phyloP scores from a whole-genome alignment of 2,113 vertebrate species.

The Numida meleagris region DNA sequence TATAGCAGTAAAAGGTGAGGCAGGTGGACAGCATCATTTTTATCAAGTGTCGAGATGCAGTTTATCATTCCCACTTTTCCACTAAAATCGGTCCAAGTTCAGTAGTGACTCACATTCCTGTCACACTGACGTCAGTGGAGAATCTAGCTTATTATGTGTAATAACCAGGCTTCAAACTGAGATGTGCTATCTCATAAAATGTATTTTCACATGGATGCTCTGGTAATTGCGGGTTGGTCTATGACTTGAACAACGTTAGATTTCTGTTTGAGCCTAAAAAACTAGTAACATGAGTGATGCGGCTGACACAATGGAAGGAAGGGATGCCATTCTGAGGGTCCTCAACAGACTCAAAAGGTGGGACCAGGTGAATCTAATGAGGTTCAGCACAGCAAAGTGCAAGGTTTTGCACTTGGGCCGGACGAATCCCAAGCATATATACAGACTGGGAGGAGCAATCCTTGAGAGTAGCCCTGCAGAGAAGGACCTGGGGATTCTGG shows the following conservation, averaged over 20 bases:
- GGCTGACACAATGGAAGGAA: no score
- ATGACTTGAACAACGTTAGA: not conserved
- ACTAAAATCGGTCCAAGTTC: constrained; percentile 2
- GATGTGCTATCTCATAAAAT: constrained; percentile 1
- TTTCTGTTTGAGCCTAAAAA: not conserved
- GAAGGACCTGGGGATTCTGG: no score
- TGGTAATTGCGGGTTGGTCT: not conserved
- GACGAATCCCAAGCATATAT: no score
- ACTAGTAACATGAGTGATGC: not conserved
- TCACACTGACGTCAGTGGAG: not conserved
- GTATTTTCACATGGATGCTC: not conserved
- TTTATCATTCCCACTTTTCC: not conserved
- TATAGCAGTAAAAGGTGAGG: not conserved
- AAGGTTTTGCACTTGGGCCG: no score
- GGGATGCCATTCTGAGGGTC: no score
- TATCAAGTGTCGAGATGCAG: not conserved
- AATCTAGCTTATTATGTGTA: constrained; percentile 42
- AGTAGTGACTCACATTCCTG: constrained; percentile 21
- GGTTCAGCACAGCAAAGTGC: no score
- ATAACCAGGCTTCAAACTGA: constrained; percentile 39
- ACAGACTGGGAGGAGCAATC: no score
- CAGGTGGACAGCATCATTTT: not conserved
- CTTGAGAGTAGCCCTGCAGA: no score
- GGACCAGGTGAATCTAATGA: no score
- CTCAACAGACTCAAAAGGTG: no score